These are phyloP conservation scores for Stenolophus ochropezus DNA, from an alignment of 2,888 invertebrate genomes.

Conservation along the genomic window DNA sequence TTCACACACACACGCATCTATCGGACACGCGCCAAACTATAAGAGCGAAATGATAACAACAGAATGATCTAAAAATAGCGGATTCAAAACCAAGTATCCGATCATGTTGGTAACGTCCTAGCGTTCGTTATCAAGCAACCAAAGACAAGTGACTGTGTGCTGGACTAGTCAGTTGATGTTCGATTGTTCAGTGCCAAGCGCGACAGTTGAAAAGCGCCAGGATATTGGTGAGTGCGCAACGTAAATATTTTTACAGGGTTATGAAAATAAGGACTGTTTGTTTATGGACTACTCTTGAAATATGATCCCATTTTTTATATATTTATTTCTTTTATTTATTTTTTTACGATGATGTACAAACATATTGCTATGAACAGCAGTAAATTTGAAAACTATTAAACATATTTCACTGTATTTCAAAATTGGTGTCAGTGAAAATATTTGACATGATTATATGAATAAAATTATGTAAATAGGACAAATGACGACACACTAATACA, in stretches of 20 bases:
- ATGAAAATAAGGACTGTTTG: not conserved
- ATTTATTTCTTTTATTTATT: not conserved
- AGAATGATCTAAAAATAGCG: constrained; percentile 50
- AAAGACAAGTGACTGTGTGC: not conserved
- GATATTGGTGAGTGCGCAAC: not conserved
- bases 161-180: constrained; percentile 19
- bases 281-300: not conserved
- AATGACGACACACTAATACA: no score
- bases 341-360: no score
- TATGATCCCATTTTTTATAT: not conserved
- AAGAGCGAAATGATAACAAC: constrained; percentile 46
- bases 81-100: not conserved
- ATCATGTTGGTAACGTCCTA: constrained; percentile 34
- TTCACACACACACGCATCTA: constrained; percentile 16
- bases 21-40: constrained; percentile 12
- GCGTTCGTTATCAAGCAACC: not conserved
- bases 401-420: no score
- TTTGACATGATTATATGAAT: no score
- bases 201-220: not conserved
- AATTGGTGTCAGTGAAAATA: no score
- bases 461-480: no score
- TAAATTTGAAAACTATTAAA: no score
- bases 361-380: no score
- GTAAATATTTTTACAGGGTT: not conserved
- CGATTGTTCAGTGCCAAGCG: constrained; percentile 21